phyloP scores from a whole-genome alignment of 1,140 invertebrate species.

The Glossosoma conforme region DNA sequence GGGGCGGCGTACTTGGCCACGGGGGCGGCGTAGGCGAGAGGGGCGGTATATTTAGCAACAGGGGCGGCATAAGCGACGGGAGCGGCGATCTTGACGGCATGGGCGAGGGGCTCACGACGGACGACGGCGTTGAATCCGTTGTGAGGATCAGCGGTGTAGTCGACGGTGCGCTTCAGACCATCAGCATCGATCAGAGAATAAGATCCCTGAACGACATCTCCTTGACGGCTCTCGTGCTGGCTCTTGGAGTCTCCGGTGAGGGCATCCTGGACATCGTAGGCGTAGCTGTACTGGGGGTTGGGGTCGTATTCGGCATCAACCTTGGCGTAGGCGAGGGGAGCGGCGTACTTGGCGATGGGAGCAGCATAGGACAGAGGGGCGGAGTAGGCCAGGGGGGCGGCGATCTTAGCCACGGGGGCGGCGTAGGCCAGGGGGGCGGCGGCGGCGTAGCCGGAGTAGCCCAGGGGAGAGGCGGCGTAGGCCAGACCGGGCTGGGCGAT shows the following conservation, averaged over 20 bases:
- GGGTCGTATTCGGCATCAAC: conserved; percentile 43
- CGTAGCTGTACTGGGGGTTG: conserved; percentile 53
- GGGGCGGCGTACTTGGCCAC: conserved; percentile 37
- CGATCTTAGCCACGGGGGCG: conserved; percentile 26
- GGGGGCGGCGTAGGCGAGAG: conserved; percentile 32
- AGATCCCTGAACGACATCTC: conserved; percentile 34
- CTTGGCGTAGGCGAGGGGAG: conserved; percentile 40
- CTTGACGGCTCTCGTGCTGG: conserved; percentile 31
- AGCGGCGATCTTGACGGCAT: conserved; percentile 33
- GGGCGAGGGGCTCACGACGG: conserved; percentile 35
- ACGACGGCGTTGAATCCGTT: conserved; percentile 50
- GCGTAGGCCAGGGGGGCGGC: conserved; percentile 29
- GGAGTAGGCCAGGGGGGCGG: conserved; percentile 24
- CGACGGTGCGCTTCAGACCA: conserved; percentile 36
- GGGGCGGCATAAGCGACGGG: conserved; percentile 35
- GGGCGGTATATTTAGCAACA: conserved; percentile 26
- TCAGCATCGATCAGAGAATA: conserved; percentile 36
- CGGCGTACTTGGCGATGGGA: conserved; percentile 38
- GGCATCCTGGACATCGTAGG: conserved; percentile 49
- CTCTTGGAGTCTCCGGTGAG: conserved; percentile 37
- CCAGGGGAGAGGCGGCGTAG: conserved; percentile 19
- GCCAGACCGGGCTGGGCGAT: conserved; percentile 14
- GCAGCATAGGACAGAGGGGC: conserved; percentile 29
- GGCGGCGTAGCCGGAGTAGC: neutral
- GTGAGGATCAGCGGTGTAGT: conserved; percentile 39